These are phyloP conservation scores for Myotis myotis DNA, from an alignment of 2,797 vertebrate species.

Conservation along the genomic window DNA sequence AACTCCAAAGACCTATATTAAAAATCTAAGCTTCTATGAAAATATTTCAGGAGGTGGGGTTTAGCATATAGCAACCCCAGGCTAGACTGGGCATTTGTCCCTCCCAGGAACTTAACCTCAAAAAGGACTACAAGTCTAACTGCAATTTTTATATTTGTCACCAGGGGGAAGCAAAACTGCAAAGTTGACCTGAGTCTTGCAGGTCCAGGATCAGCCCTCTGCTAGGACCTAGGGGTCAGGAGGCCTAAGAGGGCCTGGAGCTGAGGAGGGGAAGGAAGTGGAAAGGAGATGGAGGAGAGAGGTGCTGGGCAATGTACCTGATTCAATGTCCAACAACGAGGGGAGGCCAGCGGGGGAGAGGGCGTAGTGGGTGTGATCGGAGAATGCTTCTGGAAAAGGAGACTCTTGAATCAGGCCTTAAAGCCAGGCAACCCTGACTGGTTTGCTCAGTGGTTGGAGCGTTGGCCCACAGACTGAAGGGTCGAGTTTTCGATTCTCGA, in stretches of 20 bases:
- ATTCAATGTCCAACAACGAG: background rate
- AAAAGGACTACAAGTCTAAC: background rate
- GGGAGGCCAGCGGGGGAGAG: background rate
- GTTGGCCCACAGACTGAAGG: too few species aligned
- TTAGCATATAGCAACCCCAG: background rate
- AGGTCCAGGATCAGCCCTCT: background rate
- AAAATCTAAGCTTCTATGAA: background rate
- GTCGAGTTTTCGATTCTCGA: too few species aligned
- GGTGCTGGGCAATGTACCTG: background rate
- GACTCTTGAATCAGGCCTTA: background rate
- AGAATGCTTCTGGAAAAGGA: background rate
- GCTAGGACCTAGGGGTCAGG: background rate
- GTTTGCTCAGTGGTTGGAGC: too few species aligned
- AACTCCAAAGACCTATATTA: background rate
- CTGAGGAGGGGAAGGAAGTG: too few species aligned
- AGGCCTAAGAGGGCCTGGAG: accelerated
- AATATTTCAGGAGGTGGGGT: background rate
- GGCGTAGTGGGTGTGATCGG: background rate
- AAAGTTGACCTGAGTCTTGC: background rate
- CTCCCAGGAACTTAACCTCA: background rate
- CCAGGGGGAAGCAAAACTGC: constrained; percentile 29
- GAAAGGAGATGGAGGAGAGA: background rate
- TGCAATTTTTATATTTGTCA: constrained; percentile 1
- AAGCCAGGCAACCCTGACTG: background rate
- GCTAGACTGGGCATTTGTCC: background rate